Percentiles rank a stretch among this genome's conserved stretches.
Conservation (phyloP, 2,113 vertebrate genomes). For the Mustela lutreola region DNA sequence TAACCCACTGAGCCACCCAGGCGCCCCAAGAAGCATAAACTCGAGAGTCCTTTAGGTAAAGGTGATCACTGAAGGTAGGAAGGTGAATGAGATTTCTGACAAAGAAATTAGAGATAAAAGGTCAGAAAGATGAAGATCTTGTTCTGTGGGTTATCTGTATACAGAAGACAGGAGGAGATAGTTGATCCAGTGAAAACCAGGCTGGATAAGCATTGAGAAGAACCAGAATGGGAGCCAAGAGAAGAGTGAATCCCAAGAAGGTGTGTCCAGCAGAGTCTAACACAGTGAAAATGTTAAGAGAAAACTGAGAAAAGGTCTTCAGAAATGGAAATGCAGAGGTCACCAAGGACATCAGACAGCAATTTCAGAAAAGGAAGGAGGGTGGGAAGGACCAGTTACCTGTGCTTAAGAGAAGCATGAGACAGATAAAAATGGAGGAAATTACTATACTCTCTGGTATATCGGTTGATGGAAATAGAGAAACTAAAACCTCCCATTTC, state of each 20-base stretch:
- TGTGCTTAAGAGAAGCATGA: neutral
- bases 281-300: neutral
- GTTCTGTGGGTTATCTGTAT: neutral
- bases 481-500: conserved; percentile 24
- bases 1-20: no score
- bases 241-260: neutral
- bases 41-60: neutral
- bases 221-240: neutral
- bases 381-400: neutral
- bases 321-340: neutral
- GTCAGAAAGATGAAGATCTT: neutral
- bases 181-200: neutral
- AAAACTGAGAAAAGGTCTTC: neutral
- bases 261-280: neutral
- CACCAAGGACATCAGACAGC: neutral
- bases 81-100: conserved; percentile 18
- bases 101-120: conserved; percentile 18
- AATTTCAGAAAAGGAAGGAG: neutral
- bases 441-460: neutral
- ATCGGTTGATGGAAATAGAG: neutral
- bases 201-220: neutral
- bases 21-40: neutral
- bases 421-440: neutral
- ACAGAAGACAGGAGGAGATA: neutral
- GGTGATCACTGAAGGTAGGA: neutral